phyloP scores from a whole-genome alignment of 2,888 invertebrate genomes.

The Noctua pronuba region DNA sequence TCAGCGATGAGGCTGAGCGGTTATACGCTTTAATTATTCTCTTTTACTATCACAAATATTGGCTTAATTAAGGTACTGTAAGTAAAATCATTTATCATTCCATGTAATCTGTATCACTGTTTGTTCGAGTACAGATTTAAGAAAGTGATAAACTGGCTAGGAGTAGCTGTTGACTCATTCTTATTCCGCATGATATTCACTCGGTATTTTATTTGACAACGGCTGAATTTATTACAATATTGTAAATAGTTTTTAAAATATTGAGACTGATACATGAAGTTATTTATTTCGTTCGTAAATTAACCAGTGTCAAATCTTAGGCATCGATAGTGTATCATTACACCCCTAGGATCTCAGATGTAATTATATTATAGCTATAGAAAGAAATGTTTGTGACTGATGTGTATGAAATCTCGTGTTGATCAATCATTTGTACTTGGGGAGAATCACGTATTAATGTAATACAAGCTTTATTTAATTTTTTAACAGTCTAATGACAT shows the following conservation, averaged over 20 bases:
- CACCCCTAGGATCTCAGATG: constrained; percentile 84
- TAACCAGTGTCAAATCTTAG: constrained; percentile 88
- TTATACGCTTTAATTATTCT: constrained; percentile 79
- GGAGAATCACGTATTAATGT: constrained; percentile 60
- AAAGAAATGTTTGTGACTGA: constrained; percentile 67
- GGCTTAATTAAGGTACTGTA: constrained; percentile 77
- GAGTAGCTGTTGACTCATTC: constrained; percentile 73
- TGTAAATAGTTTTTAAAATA: constrained; percentile 89
- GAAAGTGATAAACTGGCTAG: constrained; percentile 70
- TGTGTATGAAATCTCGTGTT: constrained; percentile 65
- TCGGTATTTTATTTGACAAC: constrained; percentile 77
- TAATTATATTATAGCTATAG: constrained; percentile 76
- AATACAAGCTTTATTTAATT: constrained; percentile 71
- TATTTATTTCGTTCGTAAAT: constrained; percentile 89
- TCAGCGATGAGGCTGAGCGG: constrained; percentile 70
- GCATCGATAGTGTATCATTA: constrained; percentile 80
- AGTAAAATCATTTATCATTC: constrained; percentile 82
- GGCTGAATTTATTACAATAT: constrained; percentile 84
- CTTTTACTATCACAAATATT: constrained; percentile 76
- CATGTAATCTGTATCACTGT: constrained; percentile 72
- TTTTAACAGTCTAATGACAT: constrained; percentile 66
- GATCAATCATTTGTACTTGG: constrained; percentile 63
- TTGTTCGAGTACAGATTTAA: constrained; percentile 64
- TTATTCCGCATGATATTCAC: constrained; percentile 70
- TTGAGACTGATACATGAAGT: constrained; percentile 90